phyloP scores from a whole-genome alignment of 2,113 vertebrate genomes.

The Bubo scandiacus region DNA sequence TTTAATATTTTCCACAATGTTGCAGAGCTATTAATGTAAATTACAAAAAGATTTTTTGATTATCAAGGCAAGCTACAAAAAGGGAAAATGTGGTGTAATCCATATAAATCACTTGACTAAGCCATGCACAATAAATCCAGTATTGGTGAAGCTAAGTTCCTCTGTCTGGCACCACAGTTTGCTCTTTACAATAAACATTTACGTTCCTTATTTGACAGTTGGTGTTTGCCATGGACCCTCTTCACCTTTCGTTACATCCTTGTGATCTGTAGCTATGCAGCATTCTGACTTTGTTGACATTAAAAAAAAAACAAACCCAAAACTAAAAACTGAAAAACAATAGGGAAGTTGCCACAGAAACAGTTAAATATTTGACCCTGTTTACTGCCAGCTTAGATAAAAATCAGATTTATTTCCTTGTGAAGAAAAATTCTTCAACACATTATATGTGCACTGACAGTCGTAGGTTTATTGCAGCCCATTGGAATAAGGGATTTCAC shows the following conservation, averaged over 20 bases:
- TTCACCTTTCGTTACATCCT: not conserved
- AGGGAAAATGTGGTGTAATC: conserved; percentile 54
- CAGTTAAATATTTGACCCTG: conserved; percentile 55
- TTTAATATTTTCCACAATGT: conserved; percentile 68
- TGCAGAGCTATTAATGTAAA: conserved; percentile 59
- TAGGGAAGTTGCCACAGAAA: conserved; percentile 43
- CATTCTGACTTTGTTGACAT: not conserved
- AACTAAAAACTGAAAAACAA: not conserved
- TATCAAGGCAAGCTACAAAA: conserved; percentile 26
- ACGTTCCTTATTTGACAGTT: not conserved
- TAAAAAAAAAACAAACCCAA: not conserved
- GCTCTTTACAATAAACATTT: not conserved
- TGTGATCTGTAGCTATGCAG: not conserved
- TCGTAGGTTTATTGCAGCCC: not conserved
- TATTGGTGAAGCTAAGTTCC: not conserved
- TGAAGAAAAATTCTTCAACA: conserved; percentile 25
- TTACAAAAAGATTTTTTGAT: conserved; percentile 52
- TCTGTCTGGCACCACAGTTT: not conserved
- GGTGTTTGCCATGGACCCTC: not conserved
- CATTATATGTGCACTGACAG: conserved; percentile 20
- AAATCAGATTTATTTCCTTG: conserved; percentile 47
- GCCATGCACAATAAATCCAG: not conserved
- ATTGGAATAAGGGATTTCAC: conserved; percentile 22
- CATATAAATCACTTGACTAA: conserved; percentile 43
- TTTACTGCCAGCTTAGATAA: conserved; percentile 64